Base-by-base conservation (phyloP, 2,888 invertebrate species). In the Bembecia ichneumoniformis region DNA sequence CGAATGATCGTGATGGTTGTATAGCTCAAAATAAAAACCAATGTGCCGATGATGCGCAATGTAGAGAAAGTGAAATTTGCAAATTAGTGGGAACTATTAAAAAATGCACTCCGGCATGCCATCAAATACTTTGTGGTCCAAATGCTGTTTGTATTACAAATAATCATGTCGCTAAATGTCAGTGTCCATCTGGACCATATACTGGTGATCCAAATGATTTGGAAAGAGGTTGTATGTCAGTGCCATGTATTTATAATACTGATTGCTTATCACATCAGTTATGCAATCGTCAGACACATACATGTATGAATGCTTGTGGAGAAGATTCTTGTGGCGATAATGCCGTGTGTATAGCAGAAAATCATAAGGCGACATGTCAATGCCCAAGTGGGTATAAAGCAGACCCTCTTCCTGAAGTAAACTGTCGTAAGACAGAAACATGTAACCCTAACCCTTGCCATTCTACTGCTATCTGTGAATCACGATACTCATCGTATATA, bases 1-100 rank as follows among this genome's bases (percentile, higher is more conserved):
- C 96, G 14, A 95, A 95, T 64, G 94, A 96, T 68, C 90, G 97
- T 17, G 92, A 92, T 57, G 97, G 97, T n/a, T 97, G 97, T 65
- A 89, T 91, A 59, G 90, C 90, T 11, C 75, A 92, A 1, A 87
- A 91, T 13, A 92, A 91, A 71, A 92, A 96, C 63, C 90, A 93
- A 71, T 97, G 97, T 64, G 86, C 88, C 11, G 91, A 92, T 43
- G 94, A 96, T 74, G 92, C 91, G 35, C 94, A 96, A 71, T 97
- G 96, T 64, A 82, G 92, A 34, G 96, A 96, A 81, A 93, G 91
- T 56, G 94, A 96, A 68, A 90, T 92, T 13, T 97, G 96, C 71
- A 89, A 90, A 64, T 88, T 88, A 59, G 82, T 90, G 46, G 88
- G 86, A 3, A 91, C 91, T 46, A 68, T 88, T 1, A 84, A 92